phyloP scores from a whole-genome alignment of 2,888 invertebrate genomes.

The Acanthosepion lycidas region DNA sequence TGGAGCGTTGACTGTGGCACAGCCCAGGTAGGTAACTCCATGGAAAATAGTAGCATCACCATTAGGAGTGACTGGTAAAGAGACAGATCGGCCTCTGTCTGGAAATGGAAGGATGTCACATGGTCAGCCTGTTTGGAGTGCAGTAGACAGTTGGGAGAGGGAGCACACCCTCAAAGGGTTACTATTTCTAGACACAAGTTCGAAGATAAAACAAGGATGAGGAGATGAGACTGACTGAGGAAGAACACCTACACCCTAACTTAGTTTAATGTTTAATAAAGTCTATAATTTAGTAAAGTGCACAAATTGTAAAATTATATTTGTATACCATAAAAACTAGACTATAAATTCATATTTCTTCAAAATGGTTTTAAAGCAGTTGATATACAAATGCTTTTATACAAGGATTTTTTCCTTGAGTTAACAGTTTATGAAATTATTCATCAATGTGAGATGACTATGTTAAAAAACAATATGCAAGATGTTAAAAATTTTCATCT shows the following conservation, averaged over 20 bases:
- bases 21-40: conserved; percentile 93
- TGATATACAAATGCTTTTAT: no score
- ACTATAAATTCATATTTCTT: not conserved
- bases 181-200: not conserved
- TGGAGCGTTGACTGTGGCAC: conserved; percentile 91
- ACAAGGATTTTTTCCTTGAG: no score
- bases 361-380: not conserved
- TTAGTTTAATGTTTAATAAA: no score
- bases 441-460: no score
- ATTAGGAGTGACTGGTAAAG: conserved; percentile 65
- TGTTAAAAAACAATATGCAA: no score
- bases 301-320: no score
- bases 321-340: not conserved
- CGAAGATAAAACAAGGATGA: not conserved
- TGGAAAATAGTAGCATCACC: conserved; percentile 81
- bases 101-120: conserved; percentile 46
- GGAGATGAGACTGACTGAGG: not conserved
- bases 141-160: not conserved
- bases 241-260: not conserved
- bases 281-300: no score
- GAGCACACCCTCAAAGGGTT: not conserved
- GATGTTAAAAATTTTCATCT: no score
- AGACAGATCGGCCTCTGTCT: conserved; percentile 64
- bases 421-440: no score
- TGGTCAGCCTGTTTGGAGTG: conserved; percentile 45